Evolutionary conservation across 2,797 vertebrate genomes (phyloP).

Genomic region (Lerista edwardsae): DNA sequence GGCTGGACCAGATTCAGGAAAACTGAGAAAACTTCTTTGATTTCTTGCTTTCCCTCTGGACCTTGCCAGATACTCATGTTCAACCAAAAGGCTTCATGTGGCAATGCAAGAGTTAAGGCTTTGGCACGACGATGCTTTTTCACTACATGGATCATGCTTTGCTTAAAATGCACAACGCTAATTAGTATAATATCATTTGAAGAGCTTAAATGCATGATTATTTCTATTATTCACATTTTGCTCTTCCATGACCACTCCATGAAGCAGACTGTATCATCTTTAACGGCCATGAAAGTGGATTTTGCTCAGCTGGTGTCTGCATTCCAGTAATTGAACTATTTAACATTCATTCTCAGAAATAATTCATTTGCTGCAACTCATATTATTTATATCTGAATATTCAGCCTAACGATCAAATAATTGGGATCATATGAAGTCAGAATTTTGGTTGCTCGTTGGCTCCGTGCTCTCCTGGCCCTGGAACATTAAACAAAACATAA

Average conservation of each 20-base stretch:
- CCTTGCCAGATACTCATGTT: not conserved
- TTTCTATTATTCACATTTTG: conserved; percentile 63
- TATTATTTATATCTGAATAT: conserved; percentile 58
- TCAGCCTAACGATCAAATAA: conserved; percentile 46
- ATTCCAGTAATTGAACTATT: conserved; percentile 41
- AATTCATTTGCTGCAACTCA: conserved; percentile 48
- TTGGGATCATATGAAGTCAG: conserved; percentile 49
- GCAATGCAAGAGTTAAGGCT: conserved; percentile 35
- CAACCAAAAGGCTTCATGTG: not conserved
- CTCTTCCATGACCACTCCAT: conserved; percentile 43
- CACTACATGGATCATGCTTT: conserved; percentile 40
- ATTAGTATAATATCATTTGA: conserved; percentile 60
- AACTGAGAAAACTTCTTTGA: not conserved
- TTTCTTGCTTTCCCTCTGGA: not conserved
- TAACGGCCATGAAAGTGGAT: conserved; percentile 48
- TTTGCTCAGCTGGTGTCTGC: conserved; percentile 42
- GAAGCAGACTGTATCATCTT: conserved; percentile 51
- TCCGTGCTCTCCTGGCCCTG: conserved; percentile 39
- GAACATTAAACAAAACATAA: conserved; percentile 45
- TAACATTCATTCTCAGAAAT: conserved; percentile 41
- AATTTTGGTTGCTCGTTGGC: conserved; percentile 44
- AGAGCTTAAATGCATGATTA: conserved; percentile 52
- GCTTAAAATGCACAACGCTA: conserved; percentile 56
- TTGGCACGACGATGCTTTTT: conserved; percentile 21
- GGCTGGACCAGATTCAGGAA: not conserved